These are phyloP conservation scores for Oreocharis arfaki DNA, from an alignment of 2,113 vertebrate species.

Conservation along the genomic window DNA sequence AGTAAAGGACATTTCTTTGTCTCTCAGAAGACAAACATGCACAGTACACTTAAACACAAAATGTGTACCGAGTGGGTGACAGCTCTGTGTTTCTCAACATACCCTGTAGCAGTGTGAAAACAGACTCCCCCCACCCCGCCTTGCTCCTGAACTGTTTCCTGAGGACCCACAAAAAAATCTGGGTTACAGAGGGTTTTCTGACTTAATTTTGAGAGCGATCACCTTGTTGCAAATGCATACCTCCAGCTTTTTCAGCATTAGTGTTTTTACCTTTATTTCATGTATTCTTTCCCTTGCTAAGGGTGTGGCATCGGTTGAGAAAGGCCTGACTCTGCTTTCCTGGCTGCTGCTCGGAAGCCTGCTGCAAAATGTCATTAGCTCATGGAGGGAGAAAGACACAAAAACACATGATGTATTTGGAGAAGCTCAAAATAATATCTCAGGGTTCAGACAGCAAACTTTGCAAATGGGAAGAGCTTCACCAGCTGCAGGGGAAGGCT, in stretches of 20 bases:
- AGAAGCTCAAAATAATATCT: not conserved
- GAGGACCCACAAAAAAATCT: not conserved
- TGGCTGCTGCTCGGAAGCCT: not conserved
- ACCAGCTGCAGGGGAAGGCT: not conserved
- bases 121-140: not conserved
- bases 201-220: not conserved
- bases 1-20: slow-evolving; percentile 62
- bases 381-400: not conserved
- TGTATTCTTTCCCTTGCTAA: not conserved
- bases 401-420: not conserved
- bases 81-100: slow-evolving; percentile 27
- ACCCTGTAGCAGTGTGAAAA: not conserved
- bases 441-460: not conserved
- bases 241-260: not conserved
- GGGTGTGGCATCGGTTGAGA: not conserved
- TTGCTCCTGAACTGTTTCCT: not conserved
- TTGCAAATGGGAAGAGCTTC: not conserved
- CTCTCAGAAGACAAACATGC: slow-evolving; percentile 37
- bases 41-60: slow-evolving; percentile 46
- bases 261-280: not conserved
- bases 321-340: not conserved
- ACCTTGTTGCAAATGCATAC: not conserved
- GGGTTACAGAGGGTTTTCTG: not conserved
- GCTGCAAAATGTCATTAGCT: not conserved
- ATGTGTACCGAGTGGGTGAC: slow-evolving; percentile 63